Evolutionary conservation across 1,140 invertebrate genomes (phyloP), one percentile per base, ranked within the genome.

Genomic region (Scylla paramamosain): DNA sequence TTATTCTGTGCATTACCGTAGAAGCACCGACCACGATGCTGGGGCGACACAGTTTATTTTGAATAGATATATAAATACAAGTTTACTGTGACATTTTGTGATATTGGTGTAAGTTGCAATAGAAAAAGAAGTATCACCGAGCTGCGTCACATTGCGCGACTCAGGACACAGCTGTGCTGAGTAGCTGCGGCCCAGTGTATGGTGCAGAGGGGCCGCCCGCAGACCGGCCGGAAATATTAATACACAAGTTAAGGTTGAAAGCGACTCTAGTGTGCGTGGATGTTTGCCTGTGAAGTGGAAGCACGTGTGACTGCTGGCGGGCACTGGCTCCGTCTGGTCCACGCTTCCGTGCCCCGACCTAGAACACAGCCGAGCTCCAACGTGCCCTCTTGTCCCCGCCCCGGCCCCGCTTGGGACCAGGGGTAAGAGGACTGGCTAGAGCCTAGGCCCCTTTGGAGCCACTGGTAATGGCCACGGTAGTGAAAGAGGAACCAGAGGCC

Each of bases 401-500:
- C 83, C 67, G 31, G 46, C 59, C 59, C 91, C n/a, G 25, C 39
- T 16, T 90, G 93, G 87, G 88, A 94, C 48, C 93, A 94, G 77
- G 93, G 93, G 39, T 91, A 91, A 94, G 77, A 59, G 29, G 31
- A 32, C 59, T 25, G 91, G 28, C 29, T 32, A 84, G 46, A 3
- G 52, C 46, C 16, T 48, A 29, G 31, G 39, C 48, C 45, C 83
- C 45, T 31, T 46, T 46, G n/a, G 39, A 45, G 28, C 91, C 87
- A 20, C 93, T 52, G 88, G 93, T 90, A 46, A 94, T 94, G 93
- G 93, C 93, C 52, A 82, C 88, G 39, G 93, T 91, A 45, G 89
- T 94, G 59, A 94, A 94, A 89, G 93, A 91, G 45, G 93, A 94
- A 91, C 59, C 93, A n/a, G 93, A 94, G 93, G 93, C 93, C 59